Evolutionary conservation across 2,888 invertebrate species (phyloP).

Genomic region (Eutolmus rufibarbis): DNA sequence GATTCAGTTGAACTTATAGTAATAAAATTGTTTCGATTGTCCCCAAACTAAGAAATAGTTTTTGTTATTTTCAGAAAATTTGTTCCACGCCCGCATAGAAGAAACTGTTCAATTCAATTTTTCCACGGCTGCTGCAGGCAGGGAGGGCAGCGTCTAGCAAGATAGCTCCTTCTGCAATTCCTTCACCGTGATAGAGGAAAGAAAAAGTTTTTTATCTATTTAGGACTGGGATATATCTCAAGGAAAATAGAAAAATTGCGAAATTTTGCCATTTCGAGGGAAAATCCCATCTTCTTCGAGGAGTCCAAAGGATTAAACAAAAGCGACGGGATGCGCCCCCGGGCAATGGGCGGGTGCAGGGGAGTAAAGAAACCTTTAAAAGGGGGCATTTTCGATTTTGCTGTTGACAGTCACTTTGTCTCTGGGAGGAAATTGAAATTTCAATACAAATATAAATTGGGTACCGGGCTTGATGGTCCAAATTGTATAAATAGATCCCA

Average conservation of each 20-base stretch:
- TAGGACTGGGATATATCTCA: not conserved
- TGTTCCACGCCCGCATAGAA: not conserved
- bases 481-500: not conserved
- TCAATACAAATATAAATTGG: not conserved
- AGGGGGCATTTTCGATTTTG: not conserved
- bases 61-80: not conserved
- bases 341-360: not conserved
- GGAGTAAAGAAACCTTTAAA: not conserved
- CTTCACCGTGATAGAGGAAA: not conserved
- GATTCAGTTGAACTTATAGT: not conserved
- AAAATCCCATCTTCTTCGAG: not conserved
- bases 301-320: slow-evolving; percentile 2
- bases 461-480: not conserved
- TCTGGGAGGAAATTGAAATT: slow-evolving; percentile 1
- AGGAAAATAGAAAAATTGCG: not conserved
- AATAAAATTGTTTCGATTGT: not conserved
- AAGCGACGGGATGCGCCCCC: not conserved
- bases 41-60: not conserved
- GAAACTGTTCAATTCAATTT: not conserved
- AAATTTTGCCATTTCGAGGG: slow-evolving; percentile 1
- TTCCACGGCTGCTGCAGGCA: not conserved
- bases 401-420: slow-evolving; percentile 10
- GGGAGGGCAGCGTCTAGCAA: not conserved
- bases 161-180: not conserved
- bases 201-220: not conserved